Evolutionary conservation across 1,140 invertebrate genomes (phyloP).

Genomic region (Stenopsyche tienmushanensis): DNA sequence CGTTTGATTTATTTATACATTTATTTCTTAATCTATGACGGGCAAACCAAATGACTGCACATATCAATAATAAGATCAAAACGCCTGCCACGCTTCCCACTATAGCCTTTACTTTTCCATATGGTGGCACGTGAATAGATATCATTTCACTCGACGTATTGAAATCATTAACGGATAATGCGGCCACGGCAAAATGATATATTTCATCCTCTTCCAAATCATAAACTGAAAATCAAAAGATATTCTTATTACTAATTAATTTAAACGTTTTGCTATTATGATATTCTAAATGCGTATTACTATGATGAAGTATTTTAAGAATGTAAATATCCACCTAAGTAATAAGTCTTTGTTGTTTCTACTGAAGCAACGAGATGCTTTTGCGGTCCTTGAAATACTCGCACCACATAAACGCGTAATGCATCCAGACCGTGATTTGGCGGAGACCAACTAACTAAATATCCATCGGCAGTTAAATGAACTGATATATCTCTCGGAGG

Average conservation of each 20-base stretch:
- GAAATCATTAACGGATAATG: conserved; percentile 58
- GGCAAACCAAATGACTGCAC: conserved; percentile 62
- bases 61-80: conserved; percentile 58
- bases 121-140: conserved; percentile 61
- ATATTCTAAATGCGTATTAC: neutral
- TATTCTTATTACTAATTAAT: neutral
- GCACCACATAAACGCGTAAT: conserved; percentile 61
- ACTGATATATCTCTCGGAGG: conserved; percentile 69
- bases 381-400: conserved; percentile 61
- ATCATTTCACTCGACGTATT: conserved; percentile 59
- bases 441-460: conserved; percentile 71
- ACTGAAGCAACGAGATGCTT: conserved; percentile 60
- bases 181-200: conserved; percentile 68
- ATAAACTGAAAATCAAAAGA: conserved; percentile 55
- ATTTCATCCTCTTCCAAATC: conserved; percentile 64
- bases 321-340: conserved; percentile 25
- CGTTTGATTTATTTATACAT: neutral
- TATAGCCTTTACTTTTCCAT: conserved; percentile 61
- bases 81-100: conserved; percentile 61
- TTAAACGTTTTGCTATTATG: too few species aligned
- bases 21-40: conserved; percentile 38
- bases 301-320: conserved; percentile 1
- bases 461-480: conserved; percentile 61
- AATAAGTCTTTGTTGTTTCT: conserved; percentile 61
- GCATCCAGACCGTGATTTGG: conserved; percentile 61